phyloP scores from a whole-genome alignment of 2,113 vertebrate genomes.

The Macquaria ambigua region DNA sequence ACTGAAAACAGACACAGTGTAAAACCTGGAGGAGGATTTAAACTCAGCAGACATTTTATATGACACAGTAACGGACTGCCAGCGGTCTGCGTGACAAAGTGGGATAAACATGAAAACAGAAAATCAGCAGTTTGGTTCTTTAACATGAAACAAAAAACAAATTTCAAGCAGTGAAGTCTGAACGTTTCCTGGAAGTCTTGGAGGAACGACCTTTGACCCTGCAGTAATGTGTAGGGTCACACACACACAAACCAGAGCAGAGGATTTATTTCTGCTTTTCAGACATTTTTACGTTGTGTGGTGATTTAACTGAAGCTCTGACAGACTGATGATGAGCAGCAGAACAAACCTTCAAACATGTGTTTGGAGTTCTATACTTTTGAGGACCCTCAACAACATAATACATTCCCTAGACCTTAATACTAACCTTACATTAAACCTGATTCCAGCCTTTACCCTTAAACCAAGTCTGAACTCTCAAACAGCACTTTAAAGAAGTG shows the following conservation, averaged over 20 bases:
- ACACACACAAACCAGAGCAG: not conserved
- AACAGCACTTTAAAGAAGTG: too few species aligned
- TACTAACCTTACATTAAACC: too few species aligned
- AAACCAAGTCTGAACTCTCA: too few species aligned
- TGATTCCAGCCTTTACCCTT: too few species aligned
- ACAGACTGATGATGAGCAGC: not conserved
- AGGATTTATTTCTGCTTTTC: not conserved
- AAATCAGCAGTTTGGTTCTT: not conserved
- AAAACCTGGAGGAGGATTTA: not conserved
- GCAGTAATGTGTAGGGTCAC: conserved; percentile 11
- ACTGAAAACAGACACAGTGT: not conserved
- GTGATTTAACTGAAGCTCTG: not conserved
- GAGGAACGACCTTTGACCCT: conserved; percentile 43
- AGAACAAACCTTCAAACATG: not conserved
- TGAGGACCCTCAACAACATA: too few species aligned
- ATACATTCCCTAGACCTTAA: too few species aligned
- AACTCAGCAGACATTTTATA: not conserved
- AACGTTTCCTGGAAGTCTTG: conserved; percentile 37
- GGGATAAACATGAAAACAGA: too few species aligned
- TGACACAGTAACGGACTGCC: too few species aligned
- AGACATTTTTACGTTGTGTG: not conserved
- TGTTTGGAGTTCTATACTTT: too few species aligned
- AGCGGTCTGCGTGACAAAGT: too few species aligned
- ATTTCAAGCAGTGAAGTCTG: not conserved
- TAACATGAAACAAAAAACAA: not conserved